These are phyloP conservation scores for Calosoma granatense DNA, from an alignment of 1,140 invertebrate species.

Conservation along the genomic window DNA sequence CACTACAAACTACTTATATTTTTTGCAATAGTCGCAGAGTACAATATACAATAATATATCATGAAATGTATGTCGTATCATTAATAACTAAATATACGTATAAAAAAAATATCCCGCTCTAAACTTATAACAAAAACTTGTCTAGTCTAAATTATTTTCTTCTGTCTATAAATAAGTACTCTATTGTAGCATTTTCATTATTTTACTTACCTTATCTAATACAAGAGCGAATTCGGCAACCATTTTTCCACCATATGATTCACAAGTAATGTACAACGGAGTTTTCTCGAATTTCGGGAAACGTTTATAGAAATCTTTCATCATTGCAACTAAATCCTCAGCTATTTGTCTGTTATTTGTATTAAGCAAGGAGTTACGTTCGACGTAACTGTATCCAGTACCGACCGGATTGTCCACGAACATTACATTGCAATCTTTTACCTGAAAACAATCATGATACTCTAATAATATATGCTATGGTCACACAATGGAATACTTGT, in stretches of 20 bases:
- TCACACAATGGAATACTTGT: no score
- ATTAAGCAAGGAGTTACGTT: conserved; percentile 42
- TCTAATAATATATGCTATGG: no score
- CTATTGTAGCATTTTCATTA: neutral
- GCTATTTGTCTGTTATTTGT: conserved; percentile 65
- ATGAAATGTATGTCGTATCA: neutral
- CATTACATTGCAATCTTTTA: conserved; percentile 54
- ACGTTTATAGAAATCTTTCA: conserved; percentile 50
- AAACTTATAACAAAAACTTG: neutral
- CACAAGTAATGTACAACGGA: conserved; percentile 71
- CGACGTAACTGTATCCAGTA: conserved; percentile 76
- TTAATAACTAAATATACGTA: neutral
- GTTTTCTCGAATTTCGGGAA: conserved; percentile 55
- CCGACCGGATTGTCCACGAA: conserved; percentile 87
- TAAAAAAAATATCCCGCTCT: conserved; percentile 3
- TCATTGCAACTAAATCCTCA: conserved; percentile 60
- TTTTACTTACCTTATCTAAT: conserved; percentile 48
- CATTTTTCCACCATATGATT: conserved; percentile 89
- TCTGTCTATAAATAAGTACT: neutral
- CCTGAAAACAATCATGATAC: neutral
- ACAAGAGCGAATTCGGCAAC: conserved; percentile 60
- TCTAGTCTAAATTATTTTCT: neutral
- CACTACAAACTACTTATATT: neutral
- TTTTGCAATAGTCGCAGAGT: neutral
- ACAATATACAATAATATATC: no score